Percentiles rank a stretch among this genome's conserved stretches.
These are phyloP conservation scores for Podarcis muralis DNA, from an alignment of 2,113 vertebrate species.

Conservation along the genomic window DNA sequence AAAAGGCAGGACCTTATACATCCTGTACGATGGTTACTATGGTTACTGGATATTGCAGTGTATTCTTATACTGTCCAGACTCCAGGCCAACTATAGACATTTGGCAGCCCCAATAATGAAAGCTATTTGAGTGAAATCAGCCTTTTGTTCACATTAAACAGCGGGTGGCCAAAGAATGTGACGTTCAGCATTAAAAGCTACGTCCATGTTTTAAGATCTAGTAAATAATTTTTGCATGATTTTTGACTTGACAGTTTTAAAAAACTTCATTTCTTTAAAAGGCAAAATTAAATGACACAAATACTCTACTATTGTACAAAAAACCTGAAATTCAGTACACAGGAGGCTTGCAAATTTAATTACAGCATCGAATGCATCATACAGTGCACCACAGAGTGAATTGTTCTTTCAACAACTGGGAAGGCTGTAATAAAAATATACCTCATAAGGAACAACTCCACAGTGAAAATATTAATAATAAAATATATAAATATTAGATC, in stretches of 20 bases:
- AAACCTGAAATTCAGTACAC: slow-evolving; percentile 63
- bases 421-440: not conserved
- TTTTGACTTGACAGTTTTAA: slow-evolving; percentile 46
- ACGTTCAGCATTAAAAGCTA: slow-evolving; percentile 43
- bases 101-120: not conserved
- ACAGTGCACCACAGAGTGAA: slow-evolving; percentile 53
- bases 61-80: not conserved
- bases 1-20: not conserved
- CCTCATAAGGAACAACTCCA: not conserved
- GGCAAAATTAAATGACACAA: slow-evolving; percentile 61
- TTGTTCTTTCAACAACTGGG: slow-evolving; percentile 50
- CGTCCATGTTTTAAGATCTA: slow-evolving; percentile 34
- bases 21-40: slow-evolving; percentile 2
- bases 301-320: slow-evolving; percentile 66
- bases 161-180: slow-evolving; percentile 13
- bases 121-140: slow-evolving; percentile 1
- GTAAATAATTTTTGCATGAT: slow-evolving; percentile 44
- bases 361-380: slow-evolving; percentile 47
- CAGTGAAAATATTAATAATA: not conserved
- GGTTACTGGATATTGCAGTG: not conserved
- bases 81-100: not conserved
- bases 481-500: not conserved
- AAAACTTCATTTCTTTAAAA: slow-evolving; percentile 50
- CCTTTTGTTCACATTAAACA: not conserved
- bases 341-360: slow-evolving; percentile 76